Evolutionary conservation across 2,888 invertebrate genomes (phyloP).

Genomic region (Globia sparganii): DNA sequence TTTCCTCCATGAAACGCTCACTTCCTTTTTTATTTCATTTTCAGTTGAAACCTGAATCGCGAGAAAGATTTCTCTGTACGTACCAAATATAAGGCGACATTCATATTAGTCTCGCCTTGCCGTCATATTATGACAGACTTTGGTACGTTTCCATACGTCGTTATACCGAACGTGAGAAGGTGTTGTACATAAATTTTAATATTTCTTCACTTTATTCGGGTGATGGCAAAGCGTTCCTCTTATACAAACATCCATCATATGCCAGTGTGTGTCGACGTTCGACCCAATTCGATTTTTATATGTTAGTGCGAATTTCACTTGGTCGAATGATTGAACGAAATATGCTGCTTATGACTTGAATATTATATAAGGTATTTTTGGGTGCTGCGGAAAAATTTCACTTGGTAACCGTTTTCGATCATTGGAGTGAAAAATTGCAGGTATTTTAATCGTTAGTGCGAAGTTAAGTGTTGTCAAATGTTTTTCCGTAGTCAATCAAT

Average conservation of each 20-base stretch:
- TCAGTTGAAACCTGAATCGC: slow-evolving; percentile 45
- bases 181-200: slow-evolving; percentile 66
- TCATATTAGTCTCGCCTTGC: slow-evolving; percentile 44
- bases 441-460: slow-evolving; percentile 1
- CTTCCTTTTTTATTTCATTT: slow-evolving; percentile 54
- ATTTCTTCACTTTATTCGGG: slow-evolving; percentile 63
- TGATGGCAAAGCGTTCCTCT: slow-evolving; percentile 46
- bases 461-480: not conserved
- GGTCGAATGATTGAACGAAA: slow-evolving; percentile 59
- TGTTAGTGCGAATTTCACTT: slow-evolving; percentile 60
- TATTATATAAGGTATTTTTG: slow-evolving; percentile 55
- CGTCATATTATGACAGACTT: slow-evolving; percentile 36
- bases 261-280: slow-evolving; percentile 52
- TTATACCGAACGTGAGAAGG: slow-evolving; percentile 41
- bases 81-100: slow-evolving; percentile 17
- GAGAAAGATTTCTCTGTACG: slow-evolving; percentile 28
- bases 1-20: slow-evolving; percentile 34
- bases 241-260: slow-evolving; percentile 62
- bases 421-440: slow-evolving; percentile 20
- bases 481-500: not conserved
- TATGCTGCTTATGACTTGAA: slow-evolving; percentile 62
- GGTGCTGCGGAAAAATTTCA: slow-evolving; percentile 33
- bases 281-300: slow-evolving; percentile 66
- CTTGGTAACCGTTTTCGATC: slow-evolving; percentile 21
- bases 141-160: slow-evolving; percentile 39